Conservation (phyloP, 2,888 invertebrate genomes). For the Melikaiella ostensackeni region DNA sequence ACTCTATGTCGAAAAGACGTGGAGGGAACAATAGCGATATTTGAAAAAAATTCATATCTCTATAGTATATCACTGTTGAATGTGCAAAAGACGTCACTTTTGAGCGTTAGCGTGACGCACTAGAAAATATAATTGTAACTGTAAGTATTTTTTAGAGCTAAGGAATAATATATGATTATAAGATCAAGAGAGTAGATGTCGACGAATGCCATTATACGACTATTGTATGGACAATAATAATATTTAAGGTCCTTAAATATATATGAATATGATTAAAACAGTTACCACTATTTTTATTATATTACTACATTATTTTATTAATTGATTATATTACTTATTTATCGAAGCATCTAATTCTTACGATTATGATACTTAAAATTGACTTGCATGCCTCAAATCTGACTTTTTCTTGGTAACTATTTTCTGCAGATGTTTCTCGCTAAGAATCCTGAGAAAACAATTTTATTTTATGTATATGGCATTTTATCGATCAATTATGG, state of each 20-base stretch:
- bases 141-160: constrained; percentile 63
- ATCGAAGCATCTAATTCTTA: too few species aligned
- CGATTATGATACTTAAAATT: too few species aligned
- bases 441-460: too few species aligned
- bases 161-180: constrained; percentile 64
- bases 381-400: too few species aligned
- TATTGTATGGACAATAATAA: constrained; percentile 76
- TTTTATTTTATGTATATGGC: too few species aligned
- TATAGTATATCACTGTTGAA: constrained; percentile 61
- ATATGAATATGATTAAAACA: constrained; percentile 59
- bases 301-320: background rate
- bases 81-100: constrained; percentile 59
- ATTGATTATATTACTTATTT: too few species aligned
- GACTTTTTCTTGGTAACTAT: too few species aligned
- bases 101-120: constrained; percentile 60
- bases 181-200: constrained; percentile 52
- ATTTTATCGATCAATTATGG: too few species aligned
- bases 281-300: constrained; percentile 30
- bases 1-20: constrained; percentile 2
- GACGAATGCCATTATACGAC: constrained; percentile 68
- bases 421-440: too few species aligned
- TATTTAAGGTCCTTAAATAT: constrained; percentile 73
- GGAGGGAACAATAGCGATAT: constrained; percentile 42
- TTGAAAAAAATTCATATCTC: constrained; percentile 50
- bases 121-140: constrained; percentile 65